Evolutionary conservation across 2,888 invertebrate genomes (phyloP).

Genomic region (Agapetus fuscipes): DNA sequence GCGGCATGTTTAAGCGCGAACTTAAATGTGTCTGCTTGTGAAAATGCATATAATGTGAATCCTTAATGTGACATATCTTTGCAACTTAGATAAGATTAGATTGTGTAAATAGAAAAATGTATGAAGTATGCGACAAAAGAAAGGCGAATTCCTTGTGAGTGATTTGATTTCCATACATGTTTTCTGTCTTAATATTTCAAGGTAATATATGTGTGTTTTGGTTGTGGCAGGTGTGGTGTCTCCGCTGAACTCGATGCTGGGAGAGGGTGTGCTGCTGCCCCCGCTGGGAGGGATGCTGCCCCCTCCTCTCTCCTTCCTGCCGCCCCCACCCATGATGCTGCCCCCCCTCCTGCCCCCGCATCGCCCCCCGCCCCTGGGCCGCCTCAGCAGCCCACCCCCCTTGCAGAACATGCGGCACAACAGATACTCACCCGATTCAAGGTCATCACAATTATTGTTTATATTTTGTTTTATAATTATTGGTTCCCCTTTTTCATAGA

Average conservation of each 20-base stretch:
- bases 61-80: too few relatives aligned
- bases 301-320: slow-evolving; percentile 39
- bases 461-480: background rate
- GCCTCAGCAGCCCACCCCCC: slow-evolving; percentile 28
- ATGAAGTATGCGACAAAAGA: too few relatives aligned
- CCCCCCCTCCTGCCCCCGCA: slow-evolving; percentile 51
- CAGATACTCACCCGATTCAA: slow-evolving; percentile 19
- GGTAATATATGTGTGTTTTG: too few relatives aligned
- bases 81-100: too few relatives aligned
- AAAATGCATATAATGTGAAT: too few relatives aligned
- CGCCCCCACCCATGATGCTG: slow-evolving; percentile 54
- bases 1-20: too few relatives aligned
- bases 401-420: slow-evolving; percentile 24
- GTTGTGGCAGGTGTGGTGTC: slow-evolving; percentile 49
- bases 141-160: too few relatives aligned
- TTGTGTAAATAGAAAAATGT: too few relatives aligned
- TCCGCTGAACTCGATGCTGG: slow-evolving; percentile 33
- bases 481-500: background rate
- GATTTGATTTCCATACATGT: too few relatives aligned
- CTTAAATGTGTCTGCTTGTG: too few relatives aligned
- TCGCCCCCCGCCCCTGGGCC: slow-evolving; percentile 39
- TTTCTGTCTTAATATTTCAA: too few relatives aligned
- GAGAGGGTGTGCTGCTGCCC: slow-evolving; percentile 29
- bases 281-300: slow-evolving; percentile 33
- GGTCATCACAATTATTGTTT: slow-evolving; percentile 6